Evolutionary conservation across 1,140 invertebrate species (phyloP), one percentile per base, ranked within the genome.

Genomic region (Zeugodacus cucurbitae): DNA sequence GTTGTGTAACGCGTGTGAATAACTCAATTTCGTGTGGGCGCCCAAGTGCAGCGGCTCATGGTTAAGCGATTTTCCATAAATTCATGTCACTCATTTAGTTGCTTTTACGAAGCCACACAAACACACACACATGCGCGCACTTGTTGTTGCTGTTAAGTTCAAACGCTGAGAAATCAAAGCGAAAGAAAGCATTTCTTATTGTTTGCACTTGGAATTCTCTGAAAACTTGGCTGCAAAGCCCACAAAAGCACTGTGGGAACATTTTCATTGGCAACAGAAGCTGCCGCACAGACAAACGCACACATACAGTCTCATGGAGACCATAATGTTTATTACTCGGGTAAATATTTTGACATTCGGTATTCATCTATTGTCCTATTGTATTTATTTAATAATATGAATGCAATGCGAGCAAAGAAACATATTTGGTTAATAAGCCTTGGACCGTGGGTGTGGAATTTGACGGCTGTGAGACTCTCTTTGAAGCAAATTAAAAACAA

Each of bases 31-130:
- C 41, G 74, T 82, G 74, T 82, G 74, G 74, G 74, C 37, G 74
- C 74, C 26, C 34, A 54, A 48, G 26, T 26, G 41, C 58, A 54
- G 41, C 74, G 44, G 74, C 74, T 82, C 44, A 44, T 48, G 29
- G 74, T 82, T 48, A 82, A 82, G 74, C 74, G 74, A 48, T 82
- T 82, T 82, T 48, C 41, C 74, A 82, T 82, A 82, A 82, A 82
- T 82, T 82, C 74, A 82, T 82, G 74, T 82, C 74, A 82, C 34
- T 82, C 74, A 54, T 82, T 82, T 82, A 82, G 74, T 82, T 82
- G 37, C 74, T 82, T 82, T 82, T 26, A 82, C 74, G 41, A 82
- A 82, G 44, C 14, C 7, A 82, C 58, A 62, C 22, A 26, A 5
- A 26, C 58, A 62, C 58, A 8, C n/a, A 62, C n/a, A 62, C 58